Evolutionary conservation across 2,888 invertebrate genomes (phyloP).

Genomic region (Acleris holmiana): DNA sequence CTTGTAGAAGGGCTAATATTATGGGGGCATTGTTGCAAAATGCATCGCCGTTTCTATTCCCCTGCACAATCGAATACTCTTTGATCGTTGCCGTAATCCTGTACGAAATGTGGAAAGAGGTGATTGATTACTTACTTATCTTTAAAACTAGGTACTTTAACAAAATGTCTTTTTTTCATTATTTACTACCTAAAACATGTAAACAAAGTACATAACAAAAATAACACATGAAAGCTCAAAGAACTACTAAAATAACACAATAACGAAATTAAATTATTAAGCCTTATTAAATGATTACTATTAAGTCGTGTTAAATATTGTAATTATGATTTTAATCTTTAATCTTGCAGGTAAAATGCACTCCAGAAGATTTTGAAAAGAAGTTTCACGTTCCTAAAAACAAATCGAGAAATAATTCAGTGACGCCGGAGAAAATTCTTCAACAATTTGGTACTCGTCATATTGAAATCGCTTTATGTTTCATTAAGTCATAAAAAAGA

Average conservation of each 20-base stretch:
- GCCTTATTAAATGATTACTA: too few species aligned
- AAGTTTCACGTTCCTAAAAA: constrained; percentile 66
- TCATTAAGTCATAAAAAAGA: background rate
- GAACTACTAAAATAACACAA: too few species aligned
- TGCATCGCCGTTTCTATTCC: constrained; percentile 92
- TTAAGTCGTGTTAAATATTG: too few species aligned
- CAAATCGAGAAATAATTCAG: constrained; percentile 77
- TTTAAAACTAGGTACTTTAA: background rate
- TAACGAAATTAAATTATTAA: too few species aligned
- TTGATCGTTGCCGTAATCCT: constrained; percentile 95
- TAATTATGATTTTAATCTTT: too few species aligned
- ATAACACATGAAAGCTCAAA: too few species aligned
- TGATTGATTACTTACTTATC: constrained; percentile 58
- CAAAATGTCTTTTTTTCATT: background rate
- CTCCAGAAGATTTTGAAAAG: constrained; percentile 76
- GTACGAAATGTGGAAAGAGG: constrained; percentile 96
- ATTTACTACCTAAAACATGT: background rate
- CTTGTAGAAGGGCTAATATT: constrained; percentile 86
- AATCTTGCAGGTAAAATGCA: constrained; percentile 71
- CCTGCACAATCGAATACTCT: constrained; percentile 95
- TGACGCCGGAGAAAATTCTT: constrained; percentile 80
- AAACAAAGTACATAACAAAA: too few species aligned
- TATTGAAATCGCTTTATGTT: background rate
- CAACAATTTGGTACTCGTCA: constrained; percentile 70
- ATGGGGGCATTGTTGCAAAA: constrained; percentile 89